These are phyloP conservation scores for Sinodicranocentrus sp. DNA, from an alignment of 2,888 invertebrate species.

Conservation along the genomic window DNA sequence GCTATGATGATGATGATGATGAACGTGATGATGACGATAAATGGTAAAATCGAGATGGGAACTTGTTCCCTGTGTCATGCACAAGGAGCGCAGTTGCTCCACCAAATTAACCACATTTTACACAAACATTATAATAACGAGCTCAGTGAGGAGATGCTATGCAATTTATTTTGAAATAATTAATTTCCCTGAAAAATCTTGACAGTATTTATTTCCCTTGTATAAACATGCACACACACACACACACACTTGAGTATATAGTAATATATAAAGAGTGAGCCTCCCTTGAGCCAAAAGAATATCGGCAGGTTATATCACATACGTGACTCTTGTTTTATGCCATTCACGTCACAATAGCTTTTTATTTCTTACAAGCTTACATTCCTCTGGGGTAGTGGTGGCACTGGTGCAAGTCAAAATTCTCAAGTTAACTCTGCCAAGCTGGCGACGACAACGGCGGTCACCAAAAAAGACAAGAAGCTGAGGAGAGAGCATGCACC, in stretches of 20 bases:
- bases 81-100: neutral
- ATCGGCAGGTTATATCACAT: no score
- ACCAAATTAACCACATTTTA: constrained; percentile 37
- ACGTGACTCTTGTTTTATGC: neutral
- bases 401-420: neutral
- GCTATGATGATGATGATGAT: neutral
- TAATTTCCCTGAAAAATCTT: constrained; percentile 54
- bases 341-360: no score
- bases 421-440: neutral
- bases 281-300: no score
- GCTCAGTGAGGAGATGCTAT: constrained; percentile 29
- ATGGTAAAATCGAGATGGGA: constrained; percentile 11
- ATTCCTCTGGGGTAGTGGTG: neutral
- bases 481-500: neutral
- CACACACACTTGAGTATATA: no score
- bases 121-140: constrained; percentile 28
- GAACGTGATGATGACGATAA: constrained; percentile 21
- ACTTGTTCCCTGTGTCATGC: neutral
- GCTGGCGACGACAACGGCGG: constrained; percentile 13
- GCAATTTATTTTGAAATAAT: constrained; percentile 56
- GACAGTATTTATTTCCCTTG: constrained; percentile 45
- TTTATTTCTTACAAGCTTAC: no score
- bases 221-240: neutral
- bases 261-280: no score
- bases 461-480: constrained; percentile 1